Conservation (phyloP, 2,888 invertebrate species). For the Agonum fuliginosum region DNA sequence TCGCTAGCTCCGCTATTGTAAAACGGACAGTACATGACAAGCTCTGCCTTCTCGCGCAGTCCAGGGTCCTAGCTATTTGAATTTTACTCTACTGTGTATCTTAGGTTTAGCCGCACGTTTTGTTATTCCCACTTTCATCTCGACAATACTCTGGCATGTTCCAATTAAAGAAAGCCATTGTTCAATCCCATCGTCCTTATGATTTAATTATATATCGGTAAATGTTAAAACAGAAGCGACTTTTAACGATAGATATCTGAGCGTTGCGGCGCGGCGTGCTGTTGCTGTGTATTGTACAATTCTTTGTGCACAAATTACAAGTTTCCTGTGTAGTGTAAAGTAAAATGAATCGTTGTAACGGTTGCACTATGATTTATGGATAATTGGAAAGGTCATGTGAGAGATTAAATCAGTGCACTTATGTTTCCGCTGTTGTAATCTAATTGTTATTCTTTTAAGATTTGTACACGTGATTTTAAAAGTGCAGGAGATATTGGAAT, state of each 20-base stretch:
- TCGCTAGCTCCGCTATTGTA: no score
- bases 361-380: conserved; percentile 48
- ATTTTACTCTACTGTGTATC: no score
- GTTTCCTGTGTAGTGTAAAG: conserved; percentile 26
- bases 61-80: no score
- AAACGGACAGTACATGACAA: no score
- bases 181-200: conserved; percentile 2
- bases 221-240: conserved; percentile 47
- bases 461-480: no score
- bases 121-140: not conserved
- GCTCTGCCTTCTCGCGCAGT: no score
- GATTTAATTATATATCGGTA: conserved; percentile 29
- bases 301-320: conserved; percentile 27
- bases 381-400: conserved; percentile 45
- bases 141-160: not conserved
- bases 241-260: conserved; percentile 36
- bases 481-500: no score
- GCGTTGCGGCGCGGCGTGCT: not conserved
- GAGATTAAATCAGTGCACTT: conserved; percentile 32
- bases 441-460: conserved; percentile 40
- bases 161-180: conserved; percentile 3
- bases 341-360: conserved; percentile 36
- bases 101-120: not conserved
- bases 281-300: no score
- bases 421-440: conserved; percentile 37